Percentiles rank a stretch among this genome's conserved stretches.
Conservation (phyloP, 1,140 invertebrate genomes). For the Eufriesea mexicana region DNA sequence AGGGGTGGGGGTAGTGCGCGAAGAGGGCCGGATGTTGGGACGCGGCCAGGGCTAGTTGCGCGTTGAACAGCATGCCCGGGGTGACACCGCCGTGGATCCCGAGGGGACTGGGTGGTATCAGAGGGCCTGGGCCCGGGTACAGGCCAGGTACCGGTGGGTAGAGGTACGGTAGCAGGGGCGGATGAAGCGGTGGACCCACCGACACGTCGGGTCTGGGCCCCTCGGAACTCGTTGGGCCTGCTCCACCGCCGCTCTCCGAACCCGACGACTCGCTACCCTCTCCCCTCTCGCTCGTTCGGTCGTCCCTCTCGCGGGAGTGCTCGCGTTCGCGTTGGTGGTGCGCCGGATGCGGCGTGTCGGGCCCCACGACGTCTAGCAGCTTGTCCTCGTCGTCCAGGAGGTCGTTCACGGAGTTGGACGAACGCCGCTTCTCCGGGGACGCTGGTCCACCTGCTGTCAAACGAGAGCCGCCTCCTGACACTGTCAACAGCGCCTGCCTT, state of each 20-base stretch:
- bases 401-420: constrained; percentile 83
- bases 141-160: constrained; percentile 90
- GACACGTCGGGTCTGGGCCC: constrained; percentile 92
- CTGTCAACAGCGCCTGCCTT: constrained; percentile 82
- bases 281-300: constrained; percentile 80
- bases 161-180: constrained; percentile 93
- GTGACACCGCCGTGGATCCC: constrained; percentile 86
- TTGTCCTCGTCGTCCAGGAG: constrained; percentile 91
- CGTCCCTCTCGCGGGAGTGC: constrained; percentile 77
- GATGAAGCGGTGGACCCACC: constrained; percentile 93
- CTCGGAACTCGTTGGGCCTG: constrained; percentile 84
- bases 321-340: constrained; percentile 81
- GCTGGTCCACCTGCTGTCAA: constrained; percentile 84
- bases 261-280: constrained; percentile 81
- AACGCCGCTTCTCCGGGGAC: constrained; percentile 88
- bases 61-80: constrained; percentile 91
- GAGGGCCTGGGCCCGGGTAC: constrained; percentile 87
- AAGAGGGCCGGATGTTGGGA: constrained; percentile 89
- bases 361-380: constrained; percentile 93
- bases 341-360: constrained; percentile 88
- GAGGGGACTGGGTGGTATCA: constrained; percentile 87
- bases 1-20: constrained; percentile 85
- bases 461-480: constrained; percentile 80
- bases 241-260: constrained; percentile 82
- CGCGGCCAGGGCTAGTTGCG: constrained; percentile 90